Conservation (phyloP, 2,888 invertebrate species). For the Macaria notata region DNA sequence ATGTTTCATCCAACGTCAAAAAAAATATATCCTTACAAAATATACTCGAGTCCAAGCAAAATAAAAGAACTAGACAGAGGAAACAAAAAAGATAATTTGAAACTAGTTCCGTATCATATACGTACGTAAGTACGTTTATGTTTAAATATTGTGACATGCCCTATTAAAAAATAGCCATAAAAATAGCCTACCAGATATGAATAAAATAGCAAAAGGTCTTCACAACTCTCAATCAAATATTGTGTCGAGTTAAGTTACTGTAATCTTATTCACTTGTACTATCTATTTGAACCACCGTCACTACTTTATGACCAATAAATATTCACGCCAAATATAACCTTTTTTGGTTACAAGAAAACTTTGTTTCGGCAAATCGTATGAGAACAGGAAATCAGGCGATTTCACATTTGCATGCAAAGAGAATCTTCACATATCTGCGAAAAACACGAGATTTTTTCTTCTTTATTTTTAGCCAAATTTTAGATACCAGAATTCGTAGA, state of each 20-base stretch:
- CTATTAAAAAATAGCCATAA: no score
- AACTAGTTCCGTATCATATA: no score
- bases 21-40: no score
- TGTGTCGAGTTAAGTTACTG: conserved; percentile 10
- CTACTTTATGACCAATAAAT: conserved; percentile 66
- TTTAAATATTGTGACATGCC: no score
- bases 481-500: neutral
- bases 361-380: conserved; percentile 29
- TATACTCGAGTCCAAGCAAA: no score
- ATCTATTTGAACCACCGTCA: conserved; percentile 43
- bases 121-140: no score
- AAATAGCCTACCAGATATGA: no score
- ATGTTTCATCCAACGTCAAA: no score
- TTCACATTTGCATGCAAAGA: conserved; percentile 19
- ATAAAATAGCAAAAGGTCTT: no score
- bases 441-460: conserved; percentile 9
- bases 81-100: no score
- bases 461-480: conserved; percentile 8
- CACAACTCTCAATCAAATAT: neutral
- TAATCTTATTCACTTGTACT: conserved; percentile 6
- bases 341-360: conserved; percentile 52
- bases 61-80: no score
- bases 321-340: conserved; percentile 53
- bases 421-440: conserved; percentile 10
- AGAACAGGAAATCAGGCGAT: conserved; percentile 15